These are phyloP conservation scores for Melopsittacus undulatus DNA, from an alignment of 2,797 vertebrate genomes.

Conservation along the genomic window DNA sequence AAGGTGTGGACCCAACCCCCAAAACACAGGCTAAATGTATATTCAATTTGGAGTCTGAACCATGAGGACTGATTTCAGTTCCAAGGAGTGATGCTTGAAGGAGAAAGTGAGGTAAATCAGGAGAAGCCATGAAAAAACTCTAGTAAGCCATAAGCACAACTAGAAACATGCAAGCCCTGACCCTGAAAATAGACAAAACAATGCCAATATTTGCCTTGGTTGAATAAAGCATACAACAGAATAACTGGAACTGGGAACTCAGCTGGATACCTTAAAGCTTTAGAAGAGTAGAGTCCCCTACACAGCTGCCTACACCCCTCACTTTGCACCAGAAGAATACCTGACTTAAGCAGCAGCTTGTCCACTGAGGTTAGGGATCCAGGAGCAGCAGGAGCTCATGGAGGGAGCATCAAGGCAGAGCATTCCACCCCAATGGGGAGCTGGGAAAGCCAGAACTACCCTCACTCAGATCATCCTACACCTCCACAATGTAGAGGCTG, in stretches of 20 bases:
- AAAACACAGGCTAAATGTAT: not conserved
- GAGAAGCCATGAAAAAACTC: not conserved
- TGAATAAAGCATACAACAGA: not conserved
- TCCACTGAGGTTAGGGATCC: not conserved
- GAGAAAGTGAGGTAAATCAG: not conserved
- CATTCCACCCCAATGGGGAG: not conserved
- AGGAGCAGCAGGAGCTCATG: not conserved
- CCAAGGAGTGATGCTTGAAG: not conserved
- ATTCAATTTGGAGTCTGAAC: not conserved
- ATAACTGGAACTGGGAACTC: not conserved
- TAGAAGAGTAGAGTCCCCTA: not conserved
- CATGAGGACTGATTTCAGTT: not conserved
- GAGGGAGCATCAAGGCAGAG: not conserved
- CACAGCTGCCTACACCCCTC: not conserved
- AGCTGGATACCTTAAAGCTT: not conserved
- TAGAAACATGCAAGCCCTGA: not conserved
- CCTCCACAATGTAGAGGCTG: not conserved
- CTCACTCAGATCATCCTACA: not conserved
- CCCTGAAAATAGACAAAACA: not conserved
- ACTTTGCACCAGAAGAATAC: not conserved
- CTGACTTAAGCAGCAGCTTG: not conserved
- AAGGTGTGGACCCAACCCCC: not conserved
- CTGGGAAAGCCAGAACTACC: not conserved
- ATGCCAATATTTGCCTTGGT: not conserved
- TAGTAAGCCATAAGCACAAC: not conserved